Conservation (phyloP, 2,113 vertebrate genomes). For the Psittacara wagleri region DNA sequence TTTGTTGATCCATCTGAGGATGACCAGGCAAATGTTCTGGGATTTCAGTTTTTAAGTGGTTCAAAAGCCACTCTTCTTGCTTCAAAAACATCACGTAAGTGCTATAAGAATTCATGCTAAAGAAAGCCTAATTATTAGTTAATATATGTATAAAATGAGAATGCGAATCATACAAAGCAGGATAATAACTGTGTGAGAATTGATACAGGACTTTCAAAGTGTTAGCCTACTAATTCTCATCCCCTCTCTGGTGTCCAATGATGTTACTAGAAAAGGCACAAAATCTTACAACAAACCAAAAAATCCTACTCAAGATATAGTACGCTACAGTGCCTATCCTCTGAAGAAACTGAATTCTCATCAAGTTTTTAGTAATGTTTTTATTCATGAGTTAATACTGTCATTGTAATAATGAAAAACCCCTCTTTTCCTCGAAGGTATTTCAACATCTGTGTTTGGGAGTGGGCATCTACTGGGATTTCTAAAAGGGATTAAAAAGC, state of each 20-base stretch:
- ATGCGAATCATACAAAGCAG: not conserved
- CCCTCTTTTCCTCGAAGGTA: not conserved
- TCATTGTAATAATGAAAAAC: not conserved
- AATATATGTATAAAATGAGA: not conserved
- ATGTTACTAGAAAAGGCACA: not conserved
- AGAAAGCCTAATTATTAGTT: not conserved
- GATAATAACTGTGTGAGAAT: not conserved
- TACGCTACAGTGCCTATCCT: not conserved
- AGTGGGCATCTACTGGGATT: not conserved
- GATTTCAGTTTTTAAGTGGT: slow-evolving; percentile 88
- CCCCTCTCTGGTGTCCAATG: not conserved
- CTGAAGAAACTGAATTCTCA: not conserved
- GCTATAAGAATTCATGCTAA: not conserved
- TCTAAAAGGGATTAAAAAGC: not conserved
- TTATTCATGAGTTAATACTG: not conserved
- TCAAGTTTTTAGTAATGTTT: not conserved
- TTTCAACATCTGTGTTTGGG: not conserved
- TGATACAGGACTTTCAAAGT: not conserved
- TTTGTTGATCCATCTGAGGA: slow-evolving; percentile 82
- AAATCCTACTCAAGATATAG: not conserved
- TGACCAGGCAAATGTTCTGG: slow-evolving; percentile 85
- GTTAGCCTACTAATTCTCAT: not conserved
- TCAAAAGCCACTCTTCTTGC: slow-evolving; percentile 87
- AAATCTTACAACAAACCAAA: not conserved
- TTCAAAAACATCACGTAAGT: slow-evolving; percentile 97